Evolutionary conservation across 2,888 invertebrate genomes (phyloP).

Genomic region (Brachyptera risi): DNA sequence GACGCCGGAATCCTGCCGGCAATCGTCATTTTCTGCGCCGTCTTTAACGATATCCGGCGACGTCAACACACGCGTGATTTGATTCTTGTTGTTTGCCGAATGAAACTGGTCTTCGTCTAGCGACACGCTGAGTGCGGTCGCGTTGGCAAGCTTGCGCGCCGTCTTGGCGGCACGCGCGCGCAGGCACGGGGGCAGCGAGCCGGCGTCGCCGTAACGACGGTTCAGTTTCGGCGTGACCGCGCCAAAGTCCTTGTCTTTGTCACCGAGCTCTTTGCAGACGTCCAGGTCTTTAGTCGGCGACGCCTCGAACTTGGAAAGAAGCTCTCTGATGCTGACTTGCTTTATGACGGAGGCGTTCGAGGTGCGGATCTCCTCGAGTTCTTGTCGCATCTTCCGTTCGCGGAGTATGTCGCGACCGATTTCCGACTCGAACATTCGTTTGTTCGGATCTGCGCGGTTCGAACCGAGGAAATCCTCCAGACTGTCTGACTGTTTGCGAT

Average conservation of each 20-base stretch:
- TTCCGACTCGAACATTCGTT: slow-evolving; percentile 48
- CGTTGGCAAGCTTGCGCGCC: slow-evolving; percentile 59
- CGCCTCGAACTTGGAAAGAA: slow-evolving; percentile 61
- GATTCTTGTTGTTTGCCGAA: slow-evolving; percentile 28
- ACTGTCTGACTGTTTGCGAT: background rate
- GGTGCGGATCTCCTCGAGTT: slow-evolving; percentile 38
- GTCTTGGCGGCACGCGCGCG: slow-evolving; percentile 56
- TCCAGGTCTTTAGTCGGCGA: slow-evolving; percentile 49
- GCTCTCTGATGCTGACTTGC: slow-evolving; percentile 53
- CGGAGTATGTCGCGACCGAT: slow-evolving; percentile 48
- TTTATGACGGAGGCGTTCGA: slow-evolving; percentile 21
- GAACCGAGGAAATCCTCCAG: background rate
- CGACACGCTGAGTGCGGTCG: slow-evolving; percentile 46
- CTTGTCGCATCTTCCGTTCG: slow-evolving; percentile 47
- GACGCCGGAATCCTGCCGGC: slow-evolving; percentile 8
- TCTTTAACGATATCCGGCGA: slow-evolving; percentile 35
- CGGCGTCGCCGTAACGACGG: slow-evolving; percentile 24
- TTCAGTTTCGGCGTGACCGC: background rate
- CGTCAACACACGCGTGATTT: slow-evolving; percentile 36
- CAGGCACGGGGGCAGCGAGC: slow-evolving; percentile 53
- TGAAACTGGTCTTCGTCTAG: slow-evolving; percentile 68
- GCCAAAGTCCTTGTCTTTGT: background rate
- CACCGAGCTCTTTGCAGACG: background rate
- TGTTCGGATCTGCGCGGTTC: slow-evolving; percentile 26
- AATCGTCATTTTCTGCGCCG: too few species aligned